Conservation (phyloP, 2,113 vertebrate genomes). For the Ovis canadensis region DNA sequence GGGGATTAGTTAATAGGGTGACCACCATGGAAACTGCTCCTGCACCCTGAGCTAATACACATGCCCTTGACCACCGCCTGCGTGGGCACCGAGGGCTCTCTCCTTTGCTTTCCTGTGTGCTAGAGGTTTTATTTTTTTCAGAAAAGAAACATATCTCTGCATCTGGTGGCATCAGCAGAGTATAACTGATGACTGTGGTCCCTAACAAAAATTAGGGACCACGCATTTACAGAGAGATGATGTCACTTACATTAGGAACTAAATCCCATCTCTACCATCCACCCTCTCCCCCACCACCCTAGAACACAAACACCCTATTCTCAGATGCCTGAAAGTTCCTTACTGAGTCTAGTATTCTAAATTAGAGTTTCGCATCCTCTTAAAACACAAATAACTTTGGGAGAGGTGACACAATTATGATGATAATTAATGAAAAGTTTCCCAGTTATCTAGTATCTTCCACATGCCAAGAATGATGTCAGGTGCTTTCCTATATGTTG, state of each 20-base stretch:
- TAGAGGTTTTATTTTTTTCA: neutral
- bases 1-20: neutral
- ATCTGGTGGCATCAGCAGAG: neutral
- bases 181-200: too few relatives aligned
- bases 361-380: neutral
- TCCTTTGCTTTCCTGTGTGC: too few relatives aligned
- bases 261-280: neutral
- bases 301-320: neutral
- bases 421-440: neutral
- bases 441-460: neutral
- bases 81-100: neutral
- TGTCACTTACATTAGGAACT: neutral
- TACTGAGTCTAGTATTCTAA: neutral
- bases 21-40: neutral
- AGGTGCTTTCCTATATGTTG: neutral
- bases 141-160: neutral
- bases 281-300: neutral
- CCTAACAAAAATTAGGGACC: neutral
- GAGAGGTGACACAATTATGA: neutral
- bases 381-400: neutral
- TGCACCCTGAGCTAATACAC: neutral
- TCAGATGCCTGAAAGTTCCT: neutral
- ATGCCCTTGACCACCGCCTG: fast-evolving
- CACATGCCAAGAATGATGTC: neutral
- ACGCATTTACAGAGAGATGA: neutral